These are phyloP conservation scores for Melieria picta DNA, from an alignment of 2,888 invertebrate genomes.

Conservation along the genomic window DNA sequence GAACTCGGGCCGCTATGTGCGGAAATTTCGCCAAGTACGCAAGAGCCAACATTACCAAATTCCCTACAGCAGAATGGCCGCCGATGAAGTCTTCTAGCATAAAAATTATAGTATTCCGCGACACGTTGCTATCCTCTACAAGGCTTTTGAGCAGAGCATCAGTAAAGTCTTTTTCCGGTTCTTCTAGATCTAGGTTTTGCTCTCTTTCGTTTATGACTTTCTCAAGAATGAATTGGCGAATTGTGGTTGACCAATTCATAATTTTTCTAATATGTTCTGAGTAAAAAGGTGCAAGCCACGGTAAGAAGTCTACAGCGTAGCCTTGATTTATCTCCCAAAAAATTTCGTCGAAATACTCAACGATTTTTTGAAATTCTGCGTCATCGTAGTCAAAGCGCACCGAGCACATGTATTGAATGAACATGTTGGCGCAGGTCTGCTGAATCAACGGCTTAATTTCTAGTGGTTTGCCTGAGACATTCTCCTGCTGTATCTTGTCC, in stretches of 20 bases:
- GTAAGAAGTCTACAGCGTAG: slow-evolving; percentile 86
- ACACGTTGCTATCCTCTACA: slow-evolving; percentile 71
- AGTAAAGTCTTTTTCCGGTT: slow-evolving; percentile 79
- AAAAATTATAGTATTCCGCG: slow-evolving; percentile 81
- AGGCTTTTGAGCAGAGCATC: slow-evolving; percentile 80
- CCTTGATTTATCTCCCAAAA: slow-evolving; percentile 94
- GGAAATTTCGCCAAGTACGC: slow-evolving; percentile 76
- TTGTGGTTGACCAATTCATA: slow-evolving; percentile 75
- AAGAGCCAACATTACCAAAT: slow-evolving; percentile 81
- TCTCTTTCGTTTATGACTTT: slow-evolving; percentile 72
- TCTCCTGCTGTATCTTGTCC: slow-evolving; percentile 68
- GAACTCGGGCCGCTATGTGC: slow-evolving; percentile 73
- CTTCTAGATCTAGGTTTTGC: slow-evolving; percentile 67
- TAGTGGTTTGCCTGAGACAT: slow-evolving; percentile 63
- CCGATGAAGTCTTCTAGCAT: slow-evolving; percentile 89
- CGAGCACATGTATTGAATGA: slow-evolving; percentile 88
- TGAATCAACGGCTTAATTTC: slow-evolving; percentile 78
- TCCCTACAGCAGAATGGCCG: slow-evolving; percentile 88
- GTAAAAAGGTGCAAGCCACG: slow-evolving; percentile 82
- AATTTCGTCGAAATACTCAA: slow-evolving; percentile 82
- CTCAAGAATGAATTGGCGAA: slow-evolving; percentile 78
- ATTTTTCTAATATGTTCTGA: slow-evolving; percentile 74
- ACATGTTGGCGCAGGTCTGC: slow-evolving; percentile 84
- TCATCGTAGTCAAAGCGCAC: slow-evolving; percentile 78
- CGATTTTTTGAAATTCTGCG: slow-evolving; percentile 73